Conservation (phyloP, 2,888 invertebrate genomes). For the Crioceris asparagi region DNA sequence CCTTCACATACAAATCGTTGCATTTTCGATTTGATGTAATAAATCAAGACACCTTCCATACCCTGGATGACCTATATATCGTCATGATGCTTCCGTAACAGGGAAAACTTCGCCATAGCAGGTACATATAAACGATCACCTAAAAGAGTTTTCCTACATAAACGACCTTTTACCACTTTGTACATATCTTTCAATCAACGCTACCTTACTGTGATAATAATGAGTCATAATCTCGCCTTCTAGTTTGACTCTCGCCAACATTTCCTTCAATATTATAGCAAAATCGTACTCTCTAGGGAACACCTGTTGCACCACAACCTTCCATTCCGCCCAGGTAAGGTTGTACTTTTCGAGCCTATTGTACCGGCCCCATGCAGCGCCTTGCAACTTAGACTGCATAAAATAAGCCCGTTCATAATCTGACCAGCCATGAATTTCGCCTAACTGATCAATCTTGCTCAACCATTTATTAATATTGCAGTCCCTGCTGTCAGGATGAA, state of each 20-base stretch:
- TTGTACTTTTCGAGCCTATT: conserved; percentile 15
- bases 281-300: conserved; percentile 23
- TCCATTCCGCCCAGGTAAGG: conserved; percentile 25
- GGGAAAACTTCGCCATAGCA: too few relatives aligned
- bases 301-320: conserved; percentile 14
- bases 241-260: conserved; percentile 21
- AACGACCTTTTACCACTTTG: too few relatives aligned
- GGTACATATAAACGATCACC: too few relatives aligned
- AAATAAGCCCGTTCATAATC: conserved; percentile 10
- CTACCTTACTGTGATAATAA: conserved; percentile 25
- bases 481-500: too few relatives aligned
- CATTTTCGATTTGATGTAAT: too few relatives aligned
- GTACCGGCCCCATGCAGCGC: conserved; percentile 14
- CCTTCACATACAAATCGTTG: too few relatives aligned
- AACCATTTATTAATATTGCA: too few relatives aligned
- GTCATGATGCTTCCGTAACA: too few relatives aligned
- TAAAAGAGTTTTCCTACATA: too few relatives aligned
- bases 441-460: conserved; percentile 13
- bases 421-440: conserved; percentile 15
- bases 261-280: conserved; percentile 23
- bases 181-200: too few relatives aligned
- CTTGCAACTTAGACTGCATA: conserved; percentile 15
- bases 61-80: too few relatives aligned
- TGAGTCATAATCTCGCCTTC: conserved; percentile 25
- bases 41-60: too few relatives aligned